A percentile compares a stretch with the other conserved stretches of the same genome.
Conservation (phyloP, 2,113 vertebrate genomes). For the Nycticorax nycticorax region DNA sequence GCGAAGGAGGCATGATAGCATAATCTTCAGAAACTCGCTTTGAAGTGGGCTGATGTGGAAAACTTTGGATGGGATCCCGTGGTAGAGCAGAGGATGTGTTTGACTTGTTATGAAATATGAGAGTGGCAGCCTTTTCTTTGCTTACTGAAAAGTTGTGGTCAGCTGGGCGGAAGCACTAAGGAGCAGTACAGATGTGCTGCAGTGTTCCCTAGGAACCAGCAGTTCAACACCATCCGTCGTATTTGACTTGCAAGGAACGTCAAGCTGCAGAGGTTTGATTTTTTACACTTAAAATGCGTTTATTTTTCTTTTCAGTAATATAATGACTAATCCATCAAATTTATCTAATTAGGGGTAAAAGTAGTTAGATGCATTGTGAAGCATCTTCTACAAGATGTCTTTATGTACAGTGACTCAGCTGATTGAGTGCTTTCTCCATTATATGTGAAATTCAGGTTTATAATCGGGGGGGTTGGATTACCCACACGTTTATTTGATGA, state of each 20-base stretch:
- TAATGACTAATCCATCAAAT: not conserved
- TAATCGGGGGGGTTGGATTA: not conserved
- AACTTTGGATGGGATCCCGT: not conserved
- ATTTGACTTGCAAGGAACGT: not conserved
- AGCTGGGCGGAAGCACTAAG: not conserved
- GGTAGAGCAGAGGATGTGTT: not conserved
- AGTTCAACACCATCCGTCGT: not conserved
- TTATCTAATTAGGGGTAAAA: not conserved
- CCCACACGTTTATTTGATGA: not conserved
- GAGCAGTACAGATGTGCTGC: not conserved
- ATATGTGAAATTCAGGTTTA: not conserved
- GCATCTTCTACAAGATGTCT: not conserved
- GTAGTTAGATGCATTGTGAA: not conserved
- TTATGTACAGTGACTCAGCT: constrained; percentile 4
- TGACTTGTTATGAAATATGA: rapidly evolving
- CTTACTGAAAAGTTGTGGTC: not conserved
- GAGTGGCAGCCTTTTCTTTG: not conserved
- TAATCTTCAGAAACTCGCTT: not conserved
- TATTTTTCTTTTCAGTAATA: not conserved
- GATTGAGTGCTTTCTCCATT: not conserved
- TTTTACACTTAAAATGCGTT: not conserved
- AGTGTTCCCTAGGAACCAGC: not conserved
- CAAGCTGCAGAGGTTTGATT: not conserved
- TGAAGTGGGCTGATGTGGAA: not conserved
- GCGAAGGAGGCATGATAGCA: not conserved